Percentiles rank a stretch among this genome's conserved stretches.
These are phyloP conservation scores for Dipodomys spectabilis DNA, from an alignment of 2,113 vertebrate genomes.

Conservation along the genomic window DNA sequence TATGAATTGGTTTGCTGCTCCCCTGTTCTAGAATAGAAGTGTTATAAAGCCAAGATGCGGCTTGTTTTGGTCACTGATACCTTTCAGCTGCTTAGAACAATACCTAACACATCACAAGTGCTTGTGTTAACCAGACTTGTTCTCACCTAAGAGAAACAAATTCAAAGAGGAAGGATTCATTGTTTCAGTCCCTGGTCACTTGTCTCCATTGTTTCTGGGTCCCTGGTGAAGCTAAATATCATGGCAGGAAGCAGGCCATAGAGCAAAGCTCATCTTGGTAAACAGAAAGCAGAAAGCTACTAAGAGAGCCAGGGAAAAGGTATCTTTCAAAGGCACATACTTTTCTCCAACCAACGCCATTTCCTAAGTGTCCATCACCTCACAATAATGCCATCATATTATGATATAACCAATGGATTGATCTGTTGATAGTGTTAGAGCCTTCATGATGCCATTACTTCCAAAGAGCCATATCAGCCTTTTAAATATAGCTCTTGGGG, in stretches of 20 bases:
- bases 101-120: not conserved
- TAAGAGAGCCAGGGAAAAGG: not conserved
- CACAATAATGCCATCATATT: no score
- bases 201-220: no score
- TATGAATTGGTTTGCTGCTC: not conserved
- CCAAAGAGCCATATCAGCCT: no score
- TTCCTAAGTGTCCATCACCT: no score
- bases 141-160: not conserved
- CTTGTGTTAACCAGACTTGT: not conserved
- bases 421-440: no score
- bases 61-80: not conserved
- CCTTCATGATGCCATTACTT: no score
- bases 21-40: not conserved
- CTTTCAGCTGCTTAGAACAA: not conserved
- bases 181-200: not conserved
- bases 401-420: no score
- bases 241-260: not conserved
- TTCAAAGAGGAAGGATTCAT: not conserved
- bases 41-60: not conserved
- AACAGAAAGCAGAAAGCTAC: not conserved
- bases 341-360: no score
- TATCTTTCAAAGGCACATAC: no score
- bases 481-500: no score
- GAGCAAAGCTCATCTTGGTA: not conserved
- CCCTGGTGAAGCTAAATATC: not conserved